phyloP scores from a whole-genome alignment of 2,113 vertebrate species.

The Gallinago media region DNA sequence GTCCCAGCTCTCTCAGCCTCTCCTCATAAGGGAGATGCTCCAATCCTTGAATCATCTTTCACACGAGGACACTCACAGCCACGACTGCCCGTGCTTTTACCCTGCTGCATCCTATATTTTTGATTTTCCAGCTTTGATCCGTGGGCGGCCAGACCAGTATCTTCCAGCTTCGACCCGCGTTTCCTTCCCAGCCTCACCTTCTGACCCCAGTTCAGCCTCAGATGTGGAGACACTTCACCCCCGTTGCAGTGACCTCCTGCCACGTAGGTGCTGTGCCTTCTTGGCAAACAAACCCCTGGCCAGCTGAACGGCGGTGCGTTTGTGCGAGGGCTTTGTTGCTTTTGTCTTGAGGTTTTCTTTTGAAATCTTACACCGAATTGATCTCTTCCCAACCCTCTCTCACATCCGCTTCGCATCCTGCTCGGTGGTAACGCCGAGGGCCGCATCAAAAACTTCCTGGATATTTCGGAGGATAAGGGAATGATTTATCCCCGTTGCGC shows the following conservation, averaged over 20 bases:
- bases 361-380: neutral
- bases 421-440: neutral
- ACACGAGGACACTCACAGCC: neutral
- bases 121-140: neutral
- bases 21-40: too few relatives aligned
- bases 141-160: neutral
- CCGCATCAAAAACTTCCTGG: conserved; percentile 63
- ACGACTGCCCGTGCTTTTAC: neutral
- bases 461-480: conserved; percentile 16
- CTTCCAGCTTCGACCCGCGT: neutral
- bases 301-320: neutral
- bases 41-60: too few relatives aligned
- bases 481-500: conserved; percentile 11
- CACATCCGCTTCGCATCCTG: conserved; percentile 38
- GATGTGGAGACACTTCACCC: neutral
- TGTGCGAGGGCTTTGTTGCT: conserved; percentile 19
- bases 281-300: neutral
- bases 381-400: neutral
- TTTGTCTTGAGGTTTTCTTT: conserved; percentile 31
- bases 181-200: conserved; percentile 23
- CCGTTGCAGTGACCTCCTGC: neutral
- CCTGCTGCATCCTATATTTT: neutral
- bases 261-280: neutral
- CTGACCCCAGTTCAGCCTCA: neutral
- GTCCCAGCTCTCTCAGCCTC: too few relatives aligned